Evolutionary conservation across 2,888 invertebrate genomes (phyloP).

Genomic region (Scrobipalpa costella): DNA sequence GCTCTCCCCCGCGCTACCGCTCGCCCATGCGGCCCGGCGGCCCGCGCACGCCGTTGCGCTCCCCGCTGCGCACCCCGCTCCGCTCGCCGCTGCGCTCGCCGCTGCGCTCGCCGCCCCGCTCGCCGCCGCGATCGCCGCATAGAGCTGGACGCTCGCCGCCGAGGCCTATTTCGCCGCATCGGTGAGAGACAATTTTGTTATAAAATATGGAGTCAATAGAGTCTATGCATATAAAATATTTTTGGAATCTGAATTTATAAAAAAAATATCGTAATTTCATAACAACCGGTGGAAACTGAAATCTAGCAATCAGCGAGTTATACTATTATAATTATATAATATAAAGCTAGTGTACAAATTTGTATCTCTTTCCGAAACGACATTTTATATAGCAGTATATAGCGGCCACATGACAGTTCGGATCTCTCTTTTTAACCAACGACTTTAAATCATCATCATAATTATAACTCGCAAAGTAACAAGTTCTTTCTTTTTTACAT

Average conservation of each 20-base stretch:
- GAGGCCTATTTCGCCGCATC: constrained; percentile 36
- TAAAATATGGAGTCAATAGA: not conserved
- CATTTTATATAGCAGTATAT: too few species aligned
- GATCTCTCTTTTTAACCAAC: not conserved
- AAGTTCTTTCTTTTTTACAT: too few species aligned
- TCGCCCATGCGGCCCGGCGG: constrained; percentile 46
- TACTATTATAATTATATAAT: too few species aligned
- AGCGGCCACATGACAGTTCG: not conserved
- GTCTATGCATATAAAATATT: too few species aligned
- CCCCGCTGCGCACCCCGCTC: constrained; percentile 53
- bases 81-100: constrained; percentile 48
- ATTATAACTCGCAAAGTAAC: too few species aligned
- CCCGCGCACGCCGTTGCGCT: constrained; percentile 49
- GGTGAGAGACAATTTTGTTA: constrained; percentile 42
- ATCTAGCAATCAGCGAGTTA: too few species aligned
- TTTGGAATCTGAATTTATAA: too few species aligned
- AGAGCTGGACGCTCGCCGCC: constrained; percentile 39
- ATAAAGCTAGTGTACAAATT: too few species aligned
- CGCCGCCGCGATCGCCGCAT: constrained; percentile 63
- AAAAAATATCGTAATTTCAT: too few species aligned
- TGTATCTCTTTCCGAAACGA: too few species aligned
- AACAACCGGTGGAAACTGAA: too few species aligned
- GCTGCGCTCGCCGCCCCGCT: constrained; percentile 43
- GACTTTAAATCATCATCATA: too few species aligned
- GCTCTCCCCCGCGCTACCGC: constrained; percentile 57